Base-by-base conservation (phyloP, 2,888 invertebrate genomes). In the Drosophila atripex region DNA sequence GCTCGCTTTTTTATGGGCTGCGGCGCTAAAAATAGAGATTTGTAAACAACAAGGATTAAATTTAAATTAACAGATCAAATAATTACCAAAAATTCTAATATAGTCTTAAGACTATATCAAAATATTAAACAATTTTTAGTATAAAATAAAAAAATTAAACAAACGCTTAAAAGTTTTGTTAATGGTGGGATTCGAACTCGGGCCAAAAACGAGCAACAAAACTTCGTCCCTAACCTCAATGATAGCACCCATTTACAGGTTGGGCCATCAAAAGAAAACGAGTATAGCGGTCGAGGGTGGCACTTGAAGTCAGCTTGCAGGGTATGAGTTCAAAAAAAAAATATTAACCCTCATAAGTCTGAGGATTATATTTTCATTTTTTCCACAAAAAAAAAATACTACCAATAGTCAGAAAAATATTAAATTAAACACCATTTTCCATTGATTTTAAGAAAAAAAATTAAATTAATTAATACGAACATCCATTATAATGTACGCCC, bases 111-210 rank as follows among this genome's bases (percentile, higher is more conserved):
- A 14, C 6, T 38, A 11, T 7, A 38, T 7, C 1, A 4, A 11
- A 32, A 32, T 14, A 16, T 11, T 38, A 23, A 23, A 4, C 4
- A 4, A 35, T n/a, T 0, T n/a, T n/a, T 1, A 35, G 11, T 4
- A n/a, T 1, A 12, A 35, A 35, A 9, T 41, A 41, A 35, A 2
- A 35, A 35, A 35, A 35, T 1, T 18, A 18, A 35, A n/a, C n/a
- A 35, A 35, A n/a, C n/a, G 35, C n/a, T n/a, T 12, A 32, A n/a
- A n/a, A n/a, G n/a, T 11, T 41, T 41, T 0, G 39, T 4, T 47
- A 28, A 2, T 2, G 25, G 53, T 56, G 75, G 28, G 88, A 86
- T 41, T 88, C 74, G 82, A 82, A 82, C 82, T 58, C 69, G 53
- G 58, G 65, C 49, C 71, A 68, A 53, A 76, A 51, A 51, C 14